These are phyloP conservation scores for Carollia perspicillata DNA, from an alignment of 2,113 vertebrate genomes.

Conservation along the genomic window DNA sequence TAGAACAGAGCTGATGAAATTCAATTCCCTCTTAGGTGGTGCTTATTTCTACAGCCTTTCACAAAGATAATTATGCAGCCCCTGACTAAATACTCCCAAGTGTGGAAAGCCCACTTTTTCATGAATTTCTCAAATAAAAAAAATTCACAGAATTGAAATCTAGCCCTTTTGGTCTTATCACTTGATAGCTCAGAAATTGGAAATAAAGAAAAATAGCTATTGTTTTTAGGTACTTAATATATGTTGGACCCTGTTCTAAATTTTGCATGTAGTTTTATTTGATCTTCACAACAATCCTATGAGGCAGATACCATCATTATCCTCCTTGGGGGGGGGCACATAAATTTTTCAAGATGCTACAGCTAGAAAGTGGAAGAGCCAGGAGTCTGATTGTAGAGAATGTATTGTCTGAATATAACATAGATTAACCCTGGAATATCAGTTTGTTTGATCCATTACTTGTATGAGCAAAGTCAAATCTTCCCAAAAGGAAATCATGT, in stretches of 20 bases:
- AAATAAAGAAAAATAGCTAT: slow-evolving; percentile 7
- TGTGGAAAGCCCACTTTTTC: neutral
- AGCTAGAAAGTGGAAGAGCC: neutral
- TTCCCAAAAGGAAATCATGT: neutral
- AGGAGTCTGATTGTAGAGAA: neutral
- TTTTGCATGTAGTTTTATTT: neutral
- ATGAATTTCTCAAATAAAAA: neutral
- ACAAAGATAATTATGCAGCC: neutral
- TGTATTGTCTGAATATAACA: neutral
- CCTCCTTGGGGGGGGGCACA: neutral
- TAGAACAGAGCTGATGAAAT: slow-evolving; percentile 45
- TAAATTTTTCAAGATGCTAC: neutral
- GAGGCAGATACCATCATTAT: neutral
- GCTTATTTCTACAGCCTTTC: neutral
- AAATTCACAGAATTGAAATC: neutral
- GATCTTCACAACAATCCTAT: neutral
- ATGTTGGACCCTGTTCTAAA: neutral
- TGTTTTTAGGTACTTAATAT: neutral
- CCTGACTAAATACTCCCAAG: neutral
- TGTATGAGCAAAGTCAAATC: neutral
- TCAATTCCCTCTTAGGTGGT: neutral
- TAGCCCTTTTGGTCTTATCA: neutral
- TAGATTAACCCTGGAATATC: neutral
- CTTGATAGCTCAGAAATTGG: neutral
- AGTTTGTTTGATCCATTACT: neutral